These are phyloP conservation scores for Mohoua ochrocephala DNA, from an alignment of 2,113 vertebrate species.

Conservation along the genomic window DNA sequence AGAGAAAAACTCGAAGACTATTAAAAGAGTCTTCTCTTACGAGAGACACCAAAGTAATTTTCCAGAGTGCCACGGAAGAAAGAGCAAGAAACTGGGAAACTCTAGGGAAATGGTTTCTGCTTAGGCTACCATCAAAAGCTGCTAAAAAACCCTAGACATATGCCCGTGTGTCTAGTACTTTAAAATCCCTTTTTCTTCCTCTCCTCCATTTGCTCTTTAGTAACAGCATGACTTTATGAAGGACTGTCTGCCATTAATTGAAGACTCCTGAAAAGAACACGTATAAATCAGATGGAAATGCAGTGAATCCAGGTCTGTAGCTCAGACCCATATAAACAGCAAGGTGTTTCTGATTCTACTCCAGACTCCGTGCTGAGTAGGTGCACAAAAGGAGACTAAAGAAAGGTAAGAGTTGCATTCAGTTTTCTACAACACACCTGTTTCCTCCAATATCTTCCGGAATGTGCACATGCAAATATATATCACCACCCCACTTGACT, in stretches of 20 bases:
- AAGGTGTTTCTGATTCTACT: background rate
- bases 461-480: background rate
- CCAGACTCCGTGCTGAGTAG: background rate
- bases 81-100: background rate
- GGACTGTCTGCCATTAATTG: background rate
- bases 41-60: constrained; percentile 13
- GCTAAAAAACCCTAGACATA: background rate
- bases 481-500: background rate
- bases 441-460: background rate
- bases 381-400: background rate
- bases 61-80: background rate
- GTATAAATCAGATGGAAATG: background rate
- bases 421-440: background rate
- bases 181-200: background rate
- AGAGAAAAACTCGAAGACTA: background rate
- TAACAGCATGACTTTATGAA: background rate
- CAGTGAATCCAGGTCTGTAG: background rate
- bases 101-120: background rate
- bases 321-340: background rate
- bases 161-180: background rate
- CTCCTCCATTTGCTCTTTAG: background rate
- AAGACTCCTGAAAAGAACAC: background rate
- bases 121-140: constrained; percentile 10
- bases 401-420: background rate
- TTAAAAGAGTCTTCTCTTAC: constrained; percentile 3